These are phyloP conservation scores for Scolopax mira DNA, from an alignment of 2,113 vertebrate species.

Conservation along the genomic window DNA sequence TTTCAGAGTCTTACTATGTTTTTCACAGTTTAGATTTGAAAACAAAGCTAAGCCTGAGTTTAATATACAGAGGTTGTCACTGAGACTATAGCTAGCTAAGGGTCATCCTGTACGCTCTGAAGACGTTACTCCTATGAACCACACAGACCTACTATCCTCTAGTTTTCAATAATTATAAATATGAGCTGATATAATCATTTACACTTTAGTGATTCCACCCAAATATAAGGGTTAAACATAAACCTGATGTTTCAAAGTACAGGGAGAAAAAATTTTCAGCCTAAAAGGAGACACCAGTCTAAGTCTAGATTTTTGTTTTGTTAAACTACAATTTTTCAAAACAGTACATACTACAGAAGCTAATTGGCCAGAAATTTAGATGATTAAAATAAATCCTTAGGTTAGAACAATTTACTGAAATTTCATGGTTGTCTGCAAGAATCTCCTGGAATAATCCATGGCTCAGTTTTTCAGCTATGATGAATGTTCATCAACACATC, in stretches of 20 bases:
- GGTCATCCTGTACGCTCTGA: not conserved
- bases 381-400: not conserved
- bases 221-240: not conserved
- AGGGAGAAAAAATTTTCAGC: not conserved
- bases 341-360: not conserved
- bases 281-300: not conserved
- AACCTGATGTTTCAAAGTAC: not conserved
- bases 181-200: not conserved
- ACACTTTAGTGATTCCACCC: not conserved
- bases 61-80: not conserved
- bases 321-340: not conserved
- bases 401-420: not conserved
- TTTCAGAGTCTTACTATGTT: not conserved
- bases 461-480: not conserved
- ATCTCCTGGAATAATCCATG: not conserved
- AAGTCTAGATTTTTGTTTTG: not conserved
- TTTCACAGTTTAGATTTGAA: not conserved
- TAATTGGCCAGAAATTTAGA: not conserved
- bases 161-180: not conserved
- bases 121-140: not conserved
- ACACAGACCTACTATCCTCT: not conserved
- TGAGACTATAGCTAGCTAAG: not conserved
- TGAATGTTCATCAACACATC: not conserved
- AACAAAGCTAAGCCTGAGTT: not conserved
- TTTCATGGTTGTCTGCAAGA: not conserved